Conservation (phyloP, 2,797 vertebrate species). For the Phoebastria nigripes region DNA sequence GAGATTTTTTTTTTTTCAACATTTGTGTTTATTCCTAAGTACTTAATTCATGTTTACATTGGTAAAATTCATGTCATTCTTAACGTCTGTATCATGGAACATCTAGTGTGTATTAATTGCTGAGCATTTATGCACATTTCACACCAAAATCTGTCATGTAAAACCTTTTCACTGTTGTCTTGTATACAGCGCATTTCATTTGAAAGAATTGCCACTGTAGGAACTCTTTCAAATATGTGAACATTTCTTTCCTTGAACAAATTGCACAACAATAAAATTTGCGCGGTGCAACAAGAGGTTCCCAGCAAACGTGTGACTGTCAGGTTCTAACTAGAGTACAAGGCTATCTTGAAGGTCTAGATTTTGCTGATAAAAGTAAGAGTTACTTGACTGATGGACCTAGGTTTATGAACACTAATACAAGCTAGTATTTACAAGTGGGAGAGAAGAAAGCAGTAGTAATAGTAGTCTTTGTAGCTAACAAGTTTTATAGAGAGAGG, state of each 20-base stretch:
- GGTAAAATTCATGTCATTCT: background rate
- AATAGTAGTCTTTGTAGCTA: background rate
- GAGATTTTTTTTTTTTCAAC: background rate
- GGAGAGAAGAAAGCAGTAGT: background rate
- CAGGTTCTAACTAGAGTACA: background rate
- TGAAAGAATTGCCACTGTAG: background rate
- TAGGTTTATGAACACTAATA: background rate
- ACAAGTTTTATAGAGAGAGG: background rate
- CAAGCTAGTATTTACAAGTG: background rate
- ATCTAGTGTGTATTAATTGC: background rate
- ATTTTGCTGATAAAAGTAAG: background rate
- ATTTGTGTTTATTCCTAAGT: background rate
- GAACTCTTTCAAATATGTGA: background rate
- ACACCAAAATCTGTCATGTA: background rate
- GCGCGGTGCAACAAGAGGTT: background rate
- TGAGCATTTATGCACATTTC: background rate
- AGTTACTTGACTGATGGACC: background rate
- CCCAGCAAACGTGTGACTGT: rapidly evolving
- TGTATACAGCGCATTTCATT: background rate
- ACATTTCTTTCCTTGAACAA: background rate
- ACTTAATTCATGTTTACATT: background rate
- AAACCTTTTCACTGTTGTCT: background rate
- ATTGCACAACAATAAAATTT: background rate
- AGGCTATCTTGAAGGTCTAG: background rate
- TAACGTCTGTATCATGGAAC: background rate